Percentiles rank a stretch among this genome's conserved stretches.
These are phyloP conservation scores for Coturnix japonica DNA, from an alignment of 2,113 vertebrate species.

Conservation along the genomic window DNA sequence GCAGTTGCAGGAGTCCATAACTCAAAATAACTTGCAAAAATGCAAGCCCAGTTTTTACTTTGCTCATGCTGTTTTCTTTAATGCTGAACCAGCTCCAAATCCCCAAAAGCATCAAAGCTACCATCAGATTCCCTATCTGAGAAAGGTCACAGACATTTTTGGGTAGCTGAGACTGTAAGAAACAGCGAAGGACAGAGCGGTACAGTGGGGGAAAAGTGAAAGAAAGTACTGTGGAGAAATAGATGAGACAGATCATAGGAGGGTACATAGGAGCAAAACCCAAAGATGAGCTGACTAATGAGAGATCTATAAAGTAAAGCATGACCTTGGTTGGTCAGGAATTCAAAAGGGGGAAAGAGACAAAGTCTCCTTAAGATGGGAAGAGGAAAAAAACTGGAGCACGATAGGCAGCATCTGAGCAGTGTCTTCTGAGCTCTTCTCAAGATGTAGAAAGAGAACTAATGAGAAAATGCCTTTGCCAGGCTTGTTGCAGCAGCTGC, in stretches of 20 bases:
- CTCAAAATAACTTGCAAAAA: neutral
- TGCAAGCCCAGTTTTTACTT: neutral
- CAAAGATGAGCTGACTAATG: neutral
- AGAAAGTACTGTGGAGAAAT: neutral
- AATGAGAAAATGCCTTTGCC: neutral
- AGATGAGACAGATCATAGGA: neutral
- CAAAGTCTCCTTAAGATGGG: neutral
- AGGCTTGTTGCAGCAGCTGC: rapidly evolving
- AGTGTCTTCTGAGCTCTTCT: neutral
- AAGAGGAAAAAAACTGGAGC: neutral
- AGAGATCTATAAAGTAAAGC: neutral
- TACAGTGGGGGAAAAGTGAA: rapidly evolving
- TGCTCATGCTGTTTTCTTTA: neutral
- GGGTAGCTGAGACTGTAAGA: neutral
- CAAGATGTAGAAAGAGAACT: neutral
- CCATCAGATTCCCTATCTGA: neutral
- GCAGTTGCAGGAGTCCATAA: neutral
- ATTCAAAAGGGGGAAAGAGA: neutral
- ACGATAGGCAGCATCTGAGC: neutral
- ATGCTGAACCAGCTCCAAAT: neutral
- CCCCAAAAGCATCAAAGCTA: neutral
- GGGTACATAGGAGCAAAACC: neutral
- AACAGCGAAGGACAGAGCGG: neutral
- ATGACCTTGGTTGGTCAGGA: neutral
- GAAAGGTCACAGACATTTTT: neutral